Evolutionary conservation across 2,113 vertebrate species (phyloP).

Genomic region (Delphinus delphis): DNA sequence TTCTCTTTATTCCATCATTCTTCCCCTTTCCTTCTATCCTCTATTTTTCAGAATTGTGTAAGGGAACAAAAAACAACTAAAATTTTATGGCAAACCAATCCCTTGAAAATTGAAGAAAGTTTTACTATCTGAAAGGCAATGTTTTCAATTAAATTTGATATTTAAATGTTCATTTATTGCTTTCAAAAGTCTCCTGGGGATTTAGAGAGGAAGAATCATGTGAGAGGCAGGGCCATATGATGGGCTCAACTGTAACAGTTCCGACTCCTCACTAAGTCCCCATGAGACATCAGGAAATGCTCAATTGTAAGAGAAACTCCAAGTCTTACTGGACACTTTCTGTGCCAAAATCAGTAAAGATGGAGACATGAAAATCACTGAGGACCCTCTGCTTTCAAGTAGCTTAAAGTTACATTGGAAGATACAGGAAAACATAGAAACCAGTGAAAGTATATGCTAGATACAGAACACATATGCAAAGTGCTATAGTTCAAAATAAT

Average conservation of each 20-base stretch:
- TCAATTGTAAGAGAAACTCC: neutral
- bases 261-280: fast-evolving
- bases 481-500: neutral
- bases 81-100: neutral
- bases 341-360: neutral
- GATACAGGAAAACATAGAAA: neutral
- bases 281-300: neutral
- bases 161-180: neutral
- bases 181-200: neutral
- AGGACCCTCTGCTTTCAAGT: neutral
- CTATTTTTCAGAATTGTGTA: neutral
- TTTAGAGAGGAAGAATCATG: neutral
- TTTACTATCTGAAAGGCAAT: neutral
- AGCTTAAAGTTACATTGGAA: neutral
- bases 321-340: neutral
- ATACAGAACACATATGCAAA: neutral
- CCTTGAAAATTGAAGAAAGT: neutral
- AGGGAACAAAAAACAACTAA: neutral
- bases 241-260: neutral
- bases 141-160: neutral
- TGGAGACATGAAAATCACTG: neutral
- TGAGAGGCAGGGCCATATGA: neutral
- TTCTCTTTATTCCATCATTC: neutral
- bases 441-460: neutral
- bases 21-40: neutral